phyloP scores from a whole-genome alignment of 1,140 invertebrate species.

The Atta colombica region DNA sequence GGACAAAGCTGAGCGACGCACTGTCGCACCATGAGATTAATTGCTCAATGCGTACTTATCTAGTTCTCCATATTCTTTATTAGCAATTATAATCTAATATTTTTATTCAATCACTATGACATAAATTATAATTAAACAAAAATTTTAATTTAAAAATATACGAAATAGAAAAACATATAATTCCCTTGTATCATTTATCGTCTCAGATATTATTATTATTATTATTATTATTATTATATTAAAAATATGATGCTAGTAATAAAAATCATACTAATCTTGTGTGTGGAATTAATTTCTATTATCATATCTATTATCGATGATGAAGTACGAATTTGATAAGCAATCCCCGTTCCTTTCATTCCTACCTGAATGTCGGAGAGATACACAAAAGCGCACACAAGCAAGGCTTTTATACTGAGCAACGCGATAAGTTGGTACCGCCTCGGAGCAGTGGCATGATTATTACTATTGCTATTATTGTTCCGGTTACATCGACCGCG shows the following conservation, averaged over 20 bases:
- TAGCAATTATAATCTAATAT: neutral
- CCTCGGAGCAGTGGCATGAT: conserved; percentile 76
- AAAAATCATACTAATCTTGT: neutral
- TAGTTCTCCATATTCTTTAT: neutral
- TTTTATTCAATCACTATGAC: neutral
- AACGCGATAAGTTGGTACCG: conserved; percentile 82
- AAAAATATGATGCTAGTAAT: neutral
- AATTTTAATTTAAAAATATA: neutral
- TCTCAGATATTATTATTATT: neutral
- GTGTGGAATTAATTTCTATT: conserved; percentile 2
- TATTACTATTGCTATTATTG: conserved; percentile 84
- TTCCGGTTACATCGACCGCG: conserved; percentile 84
- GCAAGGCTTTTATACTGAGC: conserved; percentile 56
- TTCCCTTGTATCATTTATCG: neutral
- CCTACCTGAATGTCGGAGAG: conserved; percentile 10
- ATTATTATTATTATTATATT: neutral
- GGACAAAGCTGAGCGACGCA: conserved; percentile 9
- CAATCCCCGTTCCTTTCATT: conserved; percentile 34
- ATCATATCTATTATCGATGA: neutral
- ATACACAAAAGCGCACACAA: conserved; percentile 5
- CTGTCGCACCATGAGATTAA: conserved; percentile 29
- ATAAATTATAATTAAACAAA: neutral
- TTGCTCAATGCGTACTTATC: neutral
- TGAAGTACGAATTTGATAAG: conserved; percentile 10
- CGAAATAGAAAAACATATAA: neutral